phyloP scores from a whole-genome alignment of 2,113 vertebrate genomes.

The Trichomycterus rosablanca region DNA sequence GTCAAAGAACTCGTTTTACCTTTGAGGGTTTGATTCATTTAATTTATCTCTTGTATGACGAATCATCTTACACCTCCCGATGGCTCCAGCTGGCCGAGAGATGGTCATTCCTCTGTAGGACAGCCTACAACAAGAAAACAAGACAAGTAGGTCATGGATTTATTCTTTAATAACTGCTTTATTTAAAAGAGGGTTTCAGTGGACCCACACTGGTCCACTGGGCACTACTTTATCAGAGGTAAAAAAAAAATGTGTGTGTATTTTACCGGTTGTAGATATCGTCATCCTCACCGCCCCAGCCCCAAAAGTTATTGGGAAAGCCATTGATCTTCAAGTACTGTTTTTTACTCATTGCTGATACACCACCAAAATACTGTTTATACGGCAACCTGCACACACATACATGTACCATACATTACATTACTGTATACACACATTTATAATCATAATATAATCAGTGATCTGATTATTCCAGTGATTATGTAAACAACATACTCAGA shows the following conservation, averaged over 20 bases:
- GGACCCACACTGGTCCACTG: too few species aligned
- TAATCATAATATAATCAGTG: too few species aligned
- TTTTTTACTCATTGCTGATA: constrained; percentile 87
- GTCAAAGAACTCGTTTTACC: too few species aligned
- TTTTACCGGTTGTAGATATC: constrained; percentile 94
- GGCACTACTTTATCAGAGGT: too few species aligned
- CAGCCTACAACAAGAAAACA: constrained; percentile 70
- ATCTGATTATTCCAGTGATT: too few species aligned
- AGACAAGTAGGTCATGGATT: too few species aligned
- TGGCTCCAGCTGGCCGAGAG: constrained; percentile 76
- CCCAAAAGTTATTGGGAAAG: constrained; percentile 98
- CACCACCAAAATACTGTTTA: constrained; percentile 89
- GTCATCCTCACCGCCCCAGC: constrained; percentile 97
- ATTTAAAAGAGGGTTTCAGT: too few species aligned
- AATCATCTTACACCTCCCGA: constrained; percentile 92
- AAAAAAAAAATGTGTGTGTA: too few species aligned
- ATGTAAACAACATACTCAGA: too few species aligned
- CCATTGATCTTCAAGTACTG: constrained; percentile 92
- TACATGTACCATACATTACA: too few species aligned
- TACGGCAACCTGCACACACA: constrained; percentile 92
- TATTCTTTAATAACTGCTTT: too few species aligned
- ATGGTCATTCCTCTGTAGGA: constrained; percentile 82
- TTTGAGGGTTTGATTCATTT: constrained; percentile 90
- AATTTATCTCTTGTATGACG: constrained; percentile 81
- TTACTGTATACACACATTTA: too few species aligned